A percentile compares a stretch with the other conserved stretches of the same genome.
Conservation (phyloP, 1,140 invertebrate genomes). For the Papilio glaucus region DNA sequence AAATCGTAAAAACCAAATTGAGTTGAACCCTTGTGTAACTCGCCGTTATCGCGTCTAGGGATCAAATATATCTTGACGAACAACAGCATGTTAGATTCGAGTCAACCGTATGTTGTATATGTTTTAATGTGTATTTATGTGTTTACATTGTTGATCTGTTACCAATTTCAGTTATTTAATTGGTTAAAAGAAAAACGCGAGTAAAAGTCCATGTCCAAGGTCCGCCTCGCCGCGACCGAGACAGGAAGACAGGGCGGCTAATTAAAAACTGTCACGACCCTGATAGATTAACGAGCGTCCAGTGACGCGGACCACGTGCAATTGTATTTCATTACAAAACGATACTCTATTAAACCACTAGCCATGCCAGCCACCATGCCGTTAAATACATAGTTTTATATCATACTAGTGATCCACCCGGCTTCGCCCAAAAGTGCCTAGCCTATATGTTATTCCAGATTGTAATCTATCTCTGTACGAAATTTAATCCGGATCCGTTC, state of each 20-base stretch:
- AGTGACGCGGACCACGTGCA: not conserved
- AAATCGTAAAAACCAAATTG: too few relatives aligned
- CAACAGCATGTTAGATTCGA: too few relatives aligned
- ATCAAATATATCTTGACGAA: too few relatives aligned
- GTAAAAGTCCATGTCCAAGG: conserved; percentile 9
- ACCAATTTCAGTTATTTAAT: conserved; percentile 27
- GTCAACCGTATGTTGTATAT: too few relatives aligned
- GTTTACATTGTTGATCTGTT: conserved; percentile 15
- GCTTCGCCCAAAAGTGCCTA: too few relatives aligned
- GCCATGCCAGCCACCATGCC: not conserved
- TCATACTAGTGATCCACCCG: too few relatives aligned
- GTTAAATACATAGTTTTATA: not conserved
- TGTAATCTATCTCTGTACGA: too few relatives aligned
- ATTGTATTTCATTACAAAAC: conserved; percentile 12
- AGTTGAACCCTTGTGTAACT: too few relatives aligned
- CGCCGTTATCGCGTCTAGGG: too few relatives aligned
- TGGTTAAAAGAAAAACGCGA: conserved; percentile 21
- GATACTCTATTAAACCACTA: not conserved
- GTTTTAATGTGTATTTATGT: not conserved
- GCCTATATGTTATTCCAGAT: too few relatives aligned
- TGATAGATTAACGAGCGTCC: conserved; percentile 21
- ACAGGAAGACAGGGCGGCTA: conserved; percentile 26
- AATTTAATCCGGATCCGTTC: too few relatives aligned
- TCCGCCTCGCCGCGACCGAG: not conserved
- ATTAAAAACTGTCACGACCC: conserved; percentile 25